Conservation (phyloP, 2,888 invertebrate genomes). For the Apocheima hispidaria region DNA sequence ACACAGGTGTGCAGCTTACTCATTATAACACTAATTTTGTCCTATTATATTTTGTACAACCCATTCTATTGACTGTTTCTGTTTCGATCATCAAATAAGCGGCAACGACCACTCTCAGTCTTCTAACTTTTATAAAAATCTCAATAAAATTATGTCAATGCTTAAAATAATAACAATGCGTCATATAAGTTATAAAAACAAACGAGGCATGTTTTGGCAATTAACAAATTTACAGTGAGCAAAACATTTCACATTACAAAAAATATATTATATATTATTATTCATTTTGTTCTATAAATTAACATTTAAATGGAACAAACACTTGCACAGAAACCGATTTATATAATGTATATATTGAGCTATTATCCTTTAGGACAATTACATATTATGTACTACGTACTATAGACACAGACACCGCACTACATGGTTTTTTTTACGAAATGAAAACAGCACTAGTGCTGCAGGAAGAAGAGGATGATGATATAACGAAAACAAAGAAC, state of each 20-base stretch:
- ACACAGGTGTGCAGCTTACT: not conserved
- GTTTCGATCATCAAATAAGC: slow-evolving; percentile 42
- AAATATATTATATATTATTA: not conserved
- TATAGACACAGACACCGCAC: too few relatives aligned
- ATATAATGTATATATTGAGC: too few relatives aligned
- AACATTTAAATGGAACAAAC: not conserved
- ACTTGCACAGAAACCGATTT: too few relatives aligned
- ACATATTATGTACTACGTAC: too few relatives aligned
- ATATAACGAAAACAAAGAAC: too few relatives aligned
- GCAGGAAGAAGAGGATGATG: too few relatives aligned
- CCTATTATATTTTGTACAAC: slow-evolving; percentile 25
- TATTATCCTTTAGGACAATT: too few relatives aligned
- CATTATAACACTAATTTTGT: not conserved
- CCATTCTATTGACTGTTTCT: slow-evolving; percentile 25
- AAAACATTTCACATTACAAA: not conserved
- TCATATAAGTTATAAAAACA: slow-evolving; percentile 40
- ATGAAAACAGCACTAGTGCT: too few relatives aligned
- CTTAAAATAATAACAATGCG: slow-evolving; percentile 44
- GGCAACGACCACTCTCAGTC: slow-evolving; percentile 66
- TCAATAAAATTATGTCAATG: slow-evolving; percentile 59
- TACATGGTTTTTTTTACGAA: too few relatives aligned
- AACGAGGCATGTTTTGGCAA: slow-evolving; percentile 30
- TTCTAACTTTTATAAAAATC: slow-evolving; percentile 66
- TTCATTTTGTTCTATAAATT: not conserved
- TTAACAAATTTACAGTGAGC: slow-evolving; percentile 3